These are phyloP conservation scores for Magallana nippona DNA, from an alignment of 2,888 invertebrate species.

Conservation along the genomic window DNA sequence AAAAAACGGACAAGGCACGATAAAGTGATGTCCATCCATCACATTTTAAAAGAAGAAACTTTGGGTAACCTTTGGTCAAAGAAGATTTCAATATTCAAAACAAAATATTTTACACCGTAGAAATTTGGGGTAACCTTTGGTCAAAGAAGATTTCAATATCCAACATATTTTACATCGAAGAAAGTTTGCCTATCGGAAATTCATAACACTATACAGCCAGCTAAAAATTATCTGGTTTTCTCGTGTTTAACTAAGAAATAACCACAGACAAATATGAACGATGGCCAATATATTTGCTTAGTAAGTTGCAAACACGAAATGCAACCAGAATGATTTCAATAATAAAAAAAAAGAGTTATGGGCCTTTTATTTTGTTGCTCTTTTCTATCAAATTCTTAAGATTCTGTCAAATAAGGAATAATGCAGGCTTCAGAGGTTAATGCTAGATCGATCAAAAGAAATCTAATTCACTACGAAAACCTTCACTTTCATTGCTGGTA, in stretches of 20 bases:
- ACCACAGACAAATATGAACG: background rate
- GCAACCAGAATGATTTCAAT: constrained; percentile 6
- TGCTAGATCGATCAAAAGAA: constrained; percentile 34
- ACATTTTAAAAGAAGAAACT: background rate
- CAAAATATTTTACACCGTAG: background rate
- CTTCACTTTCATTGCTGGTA: constrained; percentile 18
- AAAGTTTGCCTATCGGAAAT: background rate
- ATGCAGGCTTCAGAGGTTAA: constrained; percentile 26
- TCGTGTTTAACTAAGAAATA: background rate
- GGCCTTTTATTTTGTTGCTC: constrained; percentile 15
- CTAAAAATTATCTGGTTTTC: background rate
- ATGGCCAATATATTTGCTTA: background rate
- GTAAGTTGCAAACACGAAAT: background rate
- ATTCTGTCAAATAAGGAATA: constrained; percentile 27
- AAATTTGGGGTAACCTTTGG: background rate
- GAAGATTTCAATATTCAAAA: background rate
- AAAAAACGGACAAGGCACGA: constrained; percentile 8
- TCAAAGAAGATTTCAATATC: background rate
- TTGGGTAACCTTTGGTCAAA: background rate
- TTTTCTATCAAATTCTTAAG: constrained; percentile 30
- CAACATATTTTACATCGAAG: background rate
- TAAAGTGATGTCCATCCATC: background rate
- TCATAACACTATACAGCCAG: background rate
- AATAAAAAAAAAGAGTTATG: background rate
- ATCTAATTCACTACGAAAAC: constrained; percentile 34